These are phyloP conservation scores for Steinernema carpocapsae DNA, from an alignment of 2,888 invertebrate species.

Conservation along the genomic window DNA sequence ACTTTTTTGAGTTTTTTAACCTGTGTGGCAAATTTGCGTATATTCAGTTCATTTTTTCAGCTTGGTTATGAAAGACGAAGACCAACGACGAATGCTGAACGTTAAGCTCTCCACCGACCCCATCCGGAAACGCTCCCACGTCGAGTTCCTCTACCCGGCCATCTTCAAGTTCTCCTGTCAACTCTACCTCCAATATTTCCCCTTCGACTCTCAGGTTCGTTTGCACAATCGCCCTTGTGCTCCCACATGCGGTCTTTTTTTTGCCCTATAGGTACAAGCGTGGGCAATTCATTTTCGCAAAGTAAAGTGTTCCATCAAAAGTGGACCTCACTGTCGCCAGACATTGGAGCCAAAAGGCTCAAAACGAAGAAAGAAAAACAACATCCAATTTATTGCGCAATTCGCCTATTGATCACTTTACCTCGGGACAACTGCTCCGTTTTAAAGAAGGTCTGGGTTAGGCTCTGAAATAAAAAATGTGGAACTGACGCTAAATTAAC, in stretches of 20 bases:
- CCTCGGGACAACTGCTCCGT: neutral
- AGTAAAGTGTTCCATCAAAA: constrained; percentile 9
- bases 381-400: constrained; percentile 16
- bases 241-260: too few relatives aligned
- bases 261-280: too few relatives aligned
- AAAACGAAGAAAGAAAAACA: constrained; percentile 13
- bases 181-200: constrained; percentile 43
- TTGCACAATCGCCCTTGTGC: neutral
- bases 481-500: too few relatives aligned
- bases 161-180: constrained; percentile 46
- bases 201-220: constrained; percentile 43
- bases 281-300: constrained; percentile 22
- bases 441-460: neutral
- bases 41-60: too few relatives aligned
- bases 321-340: constrained; percentile 36
- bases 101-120: constrained; percentile 41
- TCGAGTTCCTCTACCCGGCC: constrained; percentile 45
- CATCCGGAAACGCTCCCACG: constrained; percentile 29
- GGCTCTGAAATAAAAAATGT: neutral
- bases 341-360: neutral
- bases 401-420: constrained; percentile 1
- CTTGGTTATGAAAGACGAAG: constrained; percentile 45
- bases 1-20: too few relatives aligned
- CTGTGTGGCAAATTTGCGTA: too few relatives aligned
- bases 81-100: constrained; percentile 43